Percentiles rank a stretch among this genome's conserved stretches.
Conservation (phyloP, 2,888 invertebrate species). For the Hypselothyrea guttata region DNA sequence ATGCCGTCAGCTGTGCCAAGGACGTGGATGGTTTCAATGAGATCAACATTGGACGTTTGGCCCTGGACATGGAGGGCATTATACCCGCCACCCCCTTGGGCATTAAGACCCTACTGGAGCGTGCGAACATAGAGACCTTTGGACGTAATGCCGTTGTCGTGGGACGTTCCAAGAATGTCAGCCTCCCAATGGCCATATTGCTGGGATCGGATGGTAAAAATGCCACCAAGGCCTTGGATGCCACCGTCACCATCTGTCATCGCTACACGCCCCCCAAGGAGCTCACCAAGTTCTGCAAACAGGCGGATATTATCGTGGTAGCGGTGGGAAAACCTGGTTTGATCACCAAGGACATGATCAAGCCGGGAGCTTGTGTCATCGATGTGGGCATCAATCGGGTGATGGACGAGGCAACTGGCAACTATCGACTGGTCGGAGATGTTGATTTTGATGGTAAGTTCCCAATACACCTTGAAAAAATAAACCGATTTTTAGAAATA, state of each 20-base stretch:
- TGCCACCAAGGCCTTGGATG: no score
- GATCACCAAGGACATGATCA: slow-evolving; percentile 92
- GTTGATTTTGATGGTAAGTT: slow-evolving; percentile 90
- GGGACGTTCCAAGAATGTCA: no score
- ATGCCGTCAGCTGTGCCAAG: slow-evolving; percentile 90
- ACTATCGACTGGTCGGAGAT: slow-evolving; percentile 91
- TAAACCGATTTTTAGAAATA: no score
- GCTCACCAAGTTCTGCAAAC: slow-evolving; percentile 86
- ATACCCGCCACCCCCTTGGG: slow-evolving; percentile 92
- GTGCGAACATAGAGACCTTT: slow-evolving; percentile 88
- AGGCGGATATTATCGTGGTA: slow-evolving; percentile 82
- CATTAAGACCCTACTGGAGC: slow-evolving; percentile 81
- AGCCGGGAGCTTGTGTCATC: slow-evolving; percentile 93
- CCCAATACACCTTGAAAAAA: no score
- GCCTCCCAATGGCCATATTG: no score
- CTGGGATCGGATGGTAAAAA: no score
- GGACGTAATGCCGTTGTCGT: slow-evolving; percentile 90
- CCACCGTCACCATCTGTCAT: slow-evolving; percentile 90
- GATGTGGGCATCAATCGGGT: slow-evolving; percentile 94
- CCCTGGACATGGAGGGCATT: slow-evolving; percentile 88
- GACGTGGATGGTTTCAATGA: slow-evolving; percentile 97
- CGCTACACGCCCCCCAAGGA: slow-evolving; percentile 91
- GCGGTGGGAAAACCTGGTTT: slow-evolving; percentile 87
- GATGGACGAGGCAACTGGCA: slow-evolving; percentile 85
- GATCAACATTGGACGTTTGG: slow-evolving; percentile 90